A percentile compares a stretch with the other conserved stretches of the same genome.
These are phyloP conservation scores for Gymnocheta viridis DNA, from an alignment of 2,888 invertebrate genomes.

Conservation along the genomic window DNA sequence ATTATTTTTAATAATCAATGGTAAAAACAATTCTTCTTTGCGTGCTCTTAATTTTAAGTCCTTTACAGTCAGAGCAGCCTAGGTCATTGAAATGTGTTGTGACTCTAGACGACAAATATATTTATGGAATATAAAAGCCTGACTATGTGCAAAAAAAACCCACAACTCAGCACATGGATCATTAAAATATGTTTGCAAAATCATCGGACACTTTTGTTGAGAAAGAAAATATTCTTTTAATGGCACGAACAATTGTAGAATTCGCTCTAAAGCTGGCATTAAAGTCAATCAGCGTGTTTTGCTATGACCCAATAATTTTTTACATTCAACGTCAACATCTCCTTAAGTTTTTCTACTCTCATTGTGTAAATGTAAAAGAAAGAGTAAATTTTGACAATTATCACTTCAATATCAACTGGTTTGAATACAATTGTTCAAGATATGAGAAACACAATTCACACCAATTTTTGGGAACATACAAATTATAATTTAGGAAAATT, in stretches of 20 bases:
- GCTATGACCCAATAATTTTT: slow-evolving; percentile 15
- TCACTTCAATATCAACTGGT: too few relatives aligned
- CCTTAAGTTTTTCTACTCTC: slow-evolving; percentile 43
- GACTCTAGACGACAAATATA: too few relatives aligned
- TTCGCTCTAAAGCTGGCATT: slow-evolving; percentile 33
- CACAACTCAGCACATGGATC: background rate
- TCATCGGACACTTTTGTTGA: slow-evolving; percentile 10
- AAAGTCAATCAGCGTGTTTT: slow-evolving; percentile 15
- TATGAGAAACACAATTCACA: too few relatives aligned
- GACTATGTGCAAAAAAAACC: too few relatives aligned
- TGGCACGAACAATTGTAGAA: slow-evolving; percentile 17
- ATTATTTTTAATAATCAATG: too few relatives aligned
- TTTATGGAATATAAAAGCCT: background rate
- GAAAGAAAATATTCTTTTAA: slow-evolving; percentile 8
- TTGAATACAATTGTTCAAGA: too few relatives aligned
- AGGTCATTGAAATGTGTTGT: too few relatives aligned
- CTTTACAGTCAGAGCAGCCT: too few relatives aligned
- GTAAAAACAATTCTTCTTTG: too few relatives aligned
- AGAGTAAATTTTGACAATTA: slow-evolving; percentile 49
- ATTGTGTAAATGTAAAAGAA: slow-evolving; percentile 53
- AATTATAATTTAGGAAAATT: too few relatives aligned
- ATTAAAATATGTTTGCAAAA: slow-evolving; percentile 4
- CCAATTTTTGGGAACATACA: too few relatives aligned
- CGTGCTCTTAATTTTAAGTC: too few relatives aligned
- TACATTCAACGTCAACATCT: slow-evolving; percentile 42